Evolutionary conservation across 1,140 invertebrate genomes (phyloP), one percentile per base, ranked within the genome.

Genomic region (Trichogramma pretiosum): DNA sequence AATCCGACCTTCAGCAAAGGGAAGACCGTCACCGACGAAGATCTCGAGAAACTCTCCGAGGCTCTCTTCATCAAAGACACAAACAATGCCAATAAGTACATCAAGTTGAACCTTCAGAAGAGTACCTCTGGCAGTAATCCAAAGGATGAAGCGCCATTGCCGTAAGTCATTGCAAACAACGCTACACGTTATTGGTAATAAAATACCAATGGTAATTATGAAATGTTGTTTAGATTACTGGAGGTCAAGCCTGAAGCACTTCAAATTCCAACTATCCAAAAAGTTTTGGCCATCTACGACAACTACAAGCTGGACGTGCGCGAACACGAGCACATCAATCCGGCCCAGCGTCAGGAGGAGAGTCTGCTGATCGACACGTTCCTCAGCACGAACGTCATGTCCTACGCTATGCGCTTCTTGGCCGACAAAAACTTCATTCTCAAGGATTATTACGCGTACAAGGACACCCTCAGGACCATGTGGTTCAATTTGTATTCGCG

Each of bases 401-500:
- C 75, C 21, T 64, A 75, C 18, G 74, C 79, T 0, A 76, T 79
- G 61, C 61, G 72, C 17, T 83, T 80, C 56, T 68, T 84, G 2
- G 67, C 73, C 0, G 62, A 72, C 13, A 77, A 81, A 56, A 69
- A 70, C 45, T 63, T 70, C 3, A 40, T 72, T 1, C 47, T 47
- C 2, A 63, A 68, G 38, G 65, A 70, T 50, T 68, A 70, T 46
- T 68, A 72, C 32, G 72, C 70, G 5, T 86, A 90, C 59, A 80
- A 81, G 49, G 80, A 87, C 57, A 75, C 81, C 3, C 64, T 93
- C 13, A 78, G 84, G 56, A 76, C 79, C 50, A 71, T 91, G 39
- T 90, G 87, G 87, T 90, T 90, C 60, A 80, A 79, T 4, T 71
- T 89, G 50, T 93, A 89, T 60, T 83, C 86, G 1, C 72, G 89